Conservation (phyloP, 2,888 invertebrate genomes). For the Microctonus hyperodae region DNA sequence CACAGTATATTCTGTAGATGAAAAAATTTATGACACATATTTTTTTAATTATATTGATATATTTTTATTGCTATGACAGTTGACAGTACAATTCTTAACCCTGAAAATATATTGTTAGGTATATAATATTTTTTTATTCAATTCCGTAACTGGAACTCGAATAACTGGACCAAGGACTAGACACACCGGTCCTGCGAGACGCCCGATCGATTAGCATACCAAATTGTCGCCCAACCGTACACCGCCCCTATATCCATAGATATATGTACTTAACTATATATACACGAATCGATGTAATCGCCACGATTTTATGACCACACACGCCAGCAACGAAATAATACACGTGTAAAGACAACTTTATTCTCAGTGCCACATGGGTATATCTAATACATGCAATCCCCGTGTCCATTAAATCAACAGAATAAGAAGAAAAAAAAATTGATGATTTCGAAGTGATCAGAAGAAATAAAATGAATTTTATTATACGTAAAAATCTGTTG, state of each 20-base stretch:
- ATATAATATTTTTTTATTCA: neutral
- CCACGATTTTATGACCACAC: slow-evolving; percentile 32
- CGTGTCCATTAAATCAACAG: neutral
- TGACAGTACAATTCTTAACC: slow-evolving; percentile 29
- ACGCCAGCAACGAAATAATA: slow-evolving; percentile 29
- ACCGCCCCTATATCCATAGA: neutral
- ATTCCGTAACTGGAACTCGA: slow-evolving; percentile 32
- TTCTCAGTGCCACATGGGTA: slow-evolving; percentile 21
- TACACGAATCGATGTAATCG: slow-evolving; percentile 35
- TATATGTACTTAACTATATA: neutral
- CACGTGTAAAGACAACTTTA: slow-evolving; percentile 36
- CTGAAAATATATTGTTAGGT: slow-evolving; percentile 12
- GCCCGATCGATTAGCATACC: slow-evolving; percentile 36
- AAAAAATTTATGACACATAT: neutral
- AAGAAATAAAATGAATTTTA: neutral
- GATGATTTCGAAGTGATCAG: neutral
- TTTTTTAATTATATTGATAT: neutral
- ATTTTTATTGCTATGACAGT: too few relatives aligned
- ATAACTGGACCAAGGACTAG: slow-evolving; percentile 37
- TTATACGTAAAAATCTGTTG: neutral
- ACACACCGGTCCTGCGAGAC: slow-evolving; percentile 32
- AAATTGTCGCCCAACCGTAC: slow-evolving; percentile 37
- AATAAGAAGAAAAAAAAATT: neutral
- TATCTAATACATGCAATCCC: slow-evolving; percentile 1
- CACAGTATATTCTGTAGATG: neutral